Percentiles rank a stretch among this genome's conserved stretches.
Evolutionary conservation across 2,113 vertebrate species (phyloP).

Genomic region (Ciconia boyciana): DNA sequence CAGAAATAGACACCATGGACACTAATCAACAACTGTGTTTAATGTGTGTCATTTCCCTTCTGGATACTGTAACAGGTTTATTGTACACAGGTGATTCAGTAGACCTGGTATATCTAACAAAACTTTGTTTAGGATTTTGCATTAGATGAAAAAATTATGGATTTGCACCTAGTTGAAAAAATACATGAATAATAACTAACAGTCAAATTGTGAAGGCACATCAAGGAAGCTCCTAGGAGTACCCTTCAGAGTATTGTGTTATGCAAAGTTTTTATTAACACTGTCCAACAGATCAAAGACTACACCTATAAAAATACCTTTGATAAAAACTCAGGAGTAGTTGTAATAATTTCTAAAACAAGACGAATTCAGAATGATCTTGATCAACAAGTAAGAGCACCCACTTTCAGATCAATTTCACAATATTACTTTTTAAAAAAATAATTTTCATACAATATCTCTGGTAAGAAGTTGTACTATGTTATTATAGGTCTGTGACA

Average conservation of each 20-base stretch:
- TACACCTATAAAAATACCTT: not conserved
- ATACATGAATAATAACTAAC: not conserved
- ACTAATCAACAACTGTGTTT: not conserved
- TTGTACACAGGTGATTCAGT: not conserved
- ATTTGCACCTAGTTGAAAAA: not conserved
- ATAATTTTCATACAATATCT: not conserved
- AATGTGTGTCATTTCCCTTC: not conserved
- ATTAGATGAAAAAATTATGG: not conserved
- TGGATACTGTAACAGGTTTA: not conserved
- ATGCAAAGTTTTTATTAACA: fast-evolving
- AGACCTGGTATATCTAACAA: not conserved
- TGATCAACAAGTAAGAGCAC: not conserved
- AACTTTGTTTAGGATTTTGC: not conserved
- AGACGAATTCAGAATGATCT: not conserved
- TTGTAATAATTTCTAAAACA: not conserved
- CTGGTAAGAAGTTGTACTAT: not conserved
- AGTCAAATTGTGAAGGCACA: not conserved
- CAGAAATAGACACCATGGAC: not conserved
- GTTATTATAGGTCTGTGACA: not conserved
- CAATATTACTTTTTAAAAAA: not conserved
- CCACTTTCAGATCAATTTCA: not conserved
- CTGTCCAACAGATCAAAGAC: not conserved
- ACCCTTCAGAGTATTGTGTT: not conserved
- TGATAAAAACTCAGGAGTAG: not conserved
- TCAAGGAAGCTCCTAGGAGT: not conserved